phyloP scores from a whole-genome alignment of 2,113 vertebrate species.

The Poeciliopsis occidentalis region DNA sequence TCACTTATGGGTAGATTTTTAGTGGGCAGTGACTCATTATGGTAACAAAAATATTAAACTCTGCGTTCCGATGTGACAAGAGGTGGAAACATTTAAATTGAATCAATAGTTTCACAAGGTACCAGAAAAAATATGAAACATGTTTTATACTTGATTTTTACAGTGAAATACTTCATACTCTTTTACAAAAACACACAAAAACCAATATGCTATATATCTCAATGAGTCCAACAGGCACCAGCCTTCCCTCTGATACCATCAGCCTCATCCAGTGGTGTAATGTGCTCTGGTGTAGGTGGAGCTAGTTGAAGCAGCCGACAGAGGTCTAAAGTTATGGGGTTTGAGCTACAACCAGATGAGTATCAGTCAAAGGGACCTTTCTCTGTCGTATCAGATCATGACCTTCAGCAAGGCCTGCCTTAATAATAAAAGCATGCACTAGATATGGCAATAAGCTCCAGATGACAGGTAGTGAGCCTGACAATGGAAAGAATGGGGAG shows the following conservation, averaged over 20 bases:
- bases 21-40: neutral
- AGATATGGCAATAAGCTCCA: slow-evolving; percentile 43
- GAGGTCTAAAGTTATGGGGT: slow-evolving; percentile 45
- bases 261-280: slow-evolving; percentile 32
- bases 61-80: no score
- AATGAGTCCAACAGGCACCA: slow-evolving; percentile 7
- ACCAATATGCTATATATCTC: neutral
- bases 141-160: neutral
- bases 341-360: slow-evolving; percentile 51
- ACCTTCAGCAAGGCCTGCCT: slow-evolving; percentile 16
- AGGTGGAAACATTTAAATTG: no score
- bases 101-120: no score
- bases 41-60: no score
- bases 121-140: neutral
- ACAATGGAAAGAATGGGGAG: neutral
- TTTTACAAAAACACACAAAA: slow-evolving; percentile 2
- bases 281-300: slow-evolving; percentile 31
- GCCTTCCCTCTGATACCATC: slow-evolving; percentile 46
- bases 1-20: neutral
- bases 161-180: neutral
- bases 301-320: slow-evolving; percentile 58
- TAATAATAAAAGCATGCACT: slow-evolving; percentile 40
- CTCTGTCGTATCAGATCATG: slow-evolving; percentile 39
- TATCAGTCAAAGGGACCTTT: slow-evolving; percentile 67
- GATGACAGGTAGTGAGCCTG: slow-evolving; percentile 40